Evolutionary conservation across 2,888 invertebrate genomes (phyloP).

Genomic region (Selenia dentaria): DNA sequence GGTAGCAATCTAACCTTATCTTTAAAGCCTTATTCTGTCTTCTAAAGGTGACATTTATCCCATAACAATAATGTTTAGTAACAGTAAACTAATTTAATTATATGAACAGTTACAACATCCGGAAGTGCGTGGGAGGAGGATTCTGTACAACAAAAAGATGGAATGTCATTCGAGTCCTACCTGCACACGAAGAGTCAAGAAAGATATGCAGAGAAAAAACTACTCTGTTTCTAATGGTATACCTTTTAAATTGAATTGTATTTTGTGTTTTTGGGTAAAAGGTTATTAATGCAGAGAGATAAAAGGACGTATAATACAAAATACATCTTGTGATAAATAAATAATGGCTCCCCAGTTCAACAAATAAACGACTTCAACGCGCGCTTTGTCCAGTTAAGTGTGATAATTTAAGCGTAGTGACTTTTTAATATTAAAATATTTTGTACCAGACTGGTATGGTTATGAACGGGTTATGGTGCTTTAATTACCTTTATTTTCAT

Average conservation of each 20-base stretch:
- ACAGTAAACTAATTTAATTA: constrained; percentile 49
- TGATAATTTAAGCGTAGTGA: constrained; percentile 10
- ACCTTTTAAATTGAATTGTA: neutral
- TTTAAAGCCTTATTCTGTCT: constrained; percentile 1
- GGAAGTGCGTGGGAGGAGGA: constrained; percentile 72
- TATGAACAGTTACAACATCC: constrained; percentile 59
- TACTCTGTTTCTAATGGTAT: neutral
- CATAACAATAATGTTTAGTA: constrained; percentile 45
- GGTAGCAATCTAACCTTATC: neutral
- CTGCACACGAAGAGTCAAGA: constrained; percentile 48
- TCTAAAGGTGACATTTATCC: constrained; percentile 21
- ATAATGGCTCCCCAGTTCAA: constrained; percentile 24
- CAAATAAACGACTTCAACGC: constrained; percentile 26
- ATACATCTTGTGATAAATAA: constrained; percentile 19
- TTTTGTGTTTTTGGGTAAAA: neutral
- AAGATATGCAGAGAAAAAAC: constrained; percentile 8
- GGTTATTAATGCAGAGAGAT: constrained; percentile 25
- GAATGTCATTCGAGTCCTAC: constrained; percentile 69
- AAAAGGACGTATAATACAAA: constrained; percentile 25
- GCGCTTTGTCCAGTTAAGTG: constrained; percentile 13
- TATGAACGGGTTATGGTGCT: no score
- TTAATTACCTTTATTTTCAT: no score
- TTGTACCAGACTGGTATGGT: no score
- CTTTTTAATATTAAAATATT: no score
- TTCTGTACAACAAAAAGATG: constrained; percentile 63